Conservation (phyloP, 2,113 vertebrate species). For the Sus scrofa region T2T-Sscrofa CM000826.6:147586501-147587000, state of each 20-base stretch:
- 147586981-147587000: background rate
- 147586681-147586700: conserved; percentile 1
- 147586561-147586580: too few species aligned
- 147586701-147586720: conserved; percentile 42
- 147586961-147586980: background rate
- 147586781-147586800: background rate
- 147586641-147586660: background rate
- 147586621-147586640: conserved; percentile 29
- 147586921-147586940: background rate
- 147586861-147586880: background rate
- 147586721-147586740: conserved; percentile 10
- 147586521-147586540: background rate
- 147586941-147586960: conserved; percentile 21
- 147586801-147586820: background rate
- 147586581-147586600: background rate
- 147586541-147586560: too few species aligned
- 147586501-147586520: background rate
- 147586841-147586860: background rate
- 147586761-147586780: background rate
- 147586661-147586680: conserved; percentile 2
- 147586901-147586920: background rate
- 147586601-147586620: background rate
- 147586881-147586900: background rate
- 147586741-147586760: background rate
- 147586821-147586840: background rate